Percentiles rank a stretch among this genome's conserved stretches.
Conservation (phyloP, 1,140 invertebrate species). For the Conus betulinus region DNA sequence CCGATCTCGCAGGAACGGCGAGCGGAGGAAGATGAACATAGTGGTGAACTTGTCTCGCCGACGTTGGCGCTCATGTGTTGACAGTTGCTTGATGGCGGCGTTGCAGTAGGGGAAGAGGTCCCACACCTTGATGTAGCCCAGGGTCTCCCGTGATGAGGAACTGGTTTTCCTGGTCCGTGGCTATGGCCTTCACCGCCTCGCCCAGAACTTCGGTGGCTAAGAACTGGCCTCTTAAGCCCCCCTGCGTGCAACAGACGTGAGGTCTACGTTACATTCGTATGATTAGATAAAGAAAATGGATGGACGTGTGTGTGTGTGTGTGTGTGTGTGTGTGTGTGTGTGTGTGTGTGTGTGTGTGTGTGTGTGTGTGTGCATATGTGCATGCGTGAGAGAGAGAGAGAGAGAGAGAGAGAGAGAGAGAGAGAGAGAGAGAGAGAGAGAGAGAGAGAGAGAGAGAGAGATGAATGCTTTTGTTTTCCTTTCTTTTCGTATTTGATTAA, state of each 20-base stretch:
- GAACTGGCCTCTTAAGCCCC: slow-evolving; percentile 70
- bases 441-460: too few relatives aligned
- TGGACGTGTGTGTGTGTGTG: too few relatives aligned
- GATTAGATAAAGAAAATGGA: too few relatives aligned
- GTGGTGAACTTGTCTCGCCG: slow-evolving; percentile 80
- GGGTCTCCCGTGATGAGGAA: slow-evolving; percentile 70
- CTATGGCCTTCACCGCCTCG: slow-evolving; percentile 61
- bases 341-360: too few relatives aligned
- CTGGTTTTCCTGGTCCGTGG: slow-evolving; percentile 60
- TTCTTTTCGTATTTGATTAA: too few relatives aligned
- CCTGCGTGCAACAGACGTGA: slow-evolving; percentile 30
- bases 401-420: too few relatives aligned
- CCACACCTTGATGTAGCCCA: slow-evolving; percentile 72
- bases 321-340: too few relatives aligned
- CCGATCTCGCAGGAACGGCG: not conserved
- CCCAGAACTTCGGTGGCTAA: slow-evolving; percentile 76
- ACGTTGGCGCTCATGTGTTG: slow-evolving; percentile 52
- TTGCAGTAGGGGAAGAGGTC: slow-evolving; percentile 68
- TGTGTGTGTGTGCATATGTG: too few relatives aligned
- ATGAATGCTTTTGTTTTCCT: too few relatives aligned
- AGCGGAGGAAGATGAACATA: slow-evolving; percentile 81
- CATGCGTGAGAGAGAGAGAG: too few relatives aligned
- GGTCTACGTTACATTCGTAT: too few relatives aligned
- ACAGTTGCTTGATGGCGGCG: slow-evolving; percentile 40
- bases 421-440: too few relatives aligned